Evolutionary conservation across 1,140 invertebrate genomes (phyloP).

Genomic region (Dendroctonus valens): DNA sequence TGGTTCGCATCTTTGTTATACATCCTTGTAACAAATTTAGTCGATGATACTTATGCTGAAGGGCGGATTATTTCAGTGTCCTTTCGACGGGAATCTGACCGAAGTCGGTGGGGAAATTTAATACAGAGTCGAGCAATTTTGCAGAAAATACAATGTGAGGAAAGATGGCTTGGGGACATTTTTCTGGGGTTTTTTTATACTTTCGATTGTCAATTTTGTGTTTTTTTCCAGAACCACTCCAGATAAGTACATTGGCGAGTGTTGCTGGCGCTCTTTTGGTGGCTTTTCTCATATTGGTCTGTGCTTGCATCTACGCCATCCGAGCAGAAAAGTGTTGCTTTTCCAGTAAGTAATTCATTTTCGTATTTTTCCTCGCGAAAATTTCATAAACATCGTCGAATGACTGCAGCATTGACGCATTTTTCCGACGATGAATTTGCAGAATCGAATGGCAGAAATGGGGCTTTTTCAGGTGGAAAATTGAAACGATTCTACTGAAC

Average conservation of each 20-base stretch:
- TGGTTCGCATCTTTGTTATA: not conserved
- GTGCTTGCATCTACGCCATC: slow-evolving; percentile 60
- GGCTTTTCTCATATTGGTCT: slow-evolving; percentile 58
- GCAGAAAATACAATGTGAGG: not conserved
- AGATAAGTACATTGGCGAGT: slow-evolving; percentile 62
- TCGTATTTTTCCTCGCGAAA: not conserved
- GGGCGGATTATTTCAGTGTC: too few species aligned
- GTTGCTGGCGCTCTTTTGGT: slow-evolving; percentile 60
- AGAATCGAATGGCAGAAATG: too few species aligned
- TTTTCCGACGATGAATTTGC: not conserved
- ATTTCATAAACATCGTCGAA: not conserved
- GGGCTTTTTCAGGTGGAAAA: too few species aligned
- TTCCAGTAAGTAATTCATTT: slow-evolving; percentile 58
- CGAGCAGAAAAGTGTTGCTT: slow-evolving; percentile 66
- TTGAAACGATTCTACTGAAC: too few species aligned
- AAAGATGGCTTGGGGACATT: not conserved
- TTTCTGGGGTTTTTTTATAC: not conserved
- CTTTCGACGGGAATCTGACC: too few species aligned
- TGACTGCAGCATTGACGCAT: too few species aligned
- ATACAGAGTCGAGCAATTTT: not conserved
- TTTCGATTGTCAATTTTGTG: slow-evolving; percentile 25
- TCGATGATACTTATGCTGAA: too few species aligned
- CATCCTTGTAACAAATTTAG: not conserved
- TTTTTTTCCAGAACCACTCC: slow-evolving; percentile 59
- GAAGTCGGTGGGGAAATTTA: not conserved